Conservation (phyloP, 1,140 invertebrate genomes). For the Myzus persicae region DNA sequence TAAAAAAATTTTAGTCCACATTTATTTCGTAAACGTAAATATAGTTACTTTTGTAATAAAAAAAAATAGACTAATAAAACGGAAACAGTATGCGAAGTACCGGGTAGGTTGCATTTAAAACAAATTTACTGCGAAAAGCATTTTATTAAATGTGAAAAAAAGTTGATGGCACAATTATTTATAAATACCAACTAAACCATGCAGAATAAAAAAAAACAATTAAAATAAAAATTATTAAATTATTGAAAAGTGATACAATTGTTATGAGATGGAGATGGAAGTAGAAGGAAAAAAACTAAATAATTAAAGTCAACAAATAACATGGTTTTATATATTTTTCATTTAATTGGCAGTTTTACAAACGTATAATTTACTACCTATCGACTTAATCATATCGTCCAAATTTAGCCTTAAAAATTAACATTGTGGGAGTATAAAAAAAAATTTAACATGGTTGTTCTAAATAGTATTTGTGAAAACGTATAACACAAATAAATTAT, state of each 20-base stretch:
- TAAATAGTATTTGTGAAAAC: not conserved
- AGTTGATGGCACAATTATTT: not conserved
- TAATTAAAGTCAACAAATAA: not conserved
- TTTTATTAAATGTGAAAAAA: not conserved
- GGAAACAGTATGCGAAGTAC: not conserved
- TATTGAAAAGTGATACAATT: not conserved
- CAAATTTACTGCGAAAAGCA: not conserved
- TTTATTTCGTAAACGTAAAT: conserved; percentile 12
- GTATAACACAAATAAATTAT: not conserved
- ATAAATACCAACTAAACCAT: not conserved
- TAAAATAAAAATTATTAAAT: not conserved
- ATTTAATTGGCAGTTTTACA: not conserved
- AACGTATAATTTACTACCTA: not conserved
- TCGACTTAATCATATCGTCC: not conserved
- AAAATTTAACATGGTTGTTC: not conserved
- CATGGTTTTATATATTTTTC: not conserved
- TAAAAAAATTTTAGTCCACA: not conserved
- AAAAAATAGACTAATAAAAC: no score
- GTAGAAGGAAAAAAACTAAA: not conserved
- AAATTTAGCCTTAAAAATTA: not conserved
- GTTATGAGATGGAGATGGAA: not conserved
- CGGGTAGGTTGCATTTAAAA: not conserved
- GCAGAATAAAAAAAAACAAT: not conserved
- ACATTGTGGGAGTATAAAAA: not conserved
- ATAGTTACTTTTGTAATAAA: not conserved